phyloP scores from a whole-genome alignment of 1,140 invertebrate genomes.

The Saxidomus purpurata region DNA sequence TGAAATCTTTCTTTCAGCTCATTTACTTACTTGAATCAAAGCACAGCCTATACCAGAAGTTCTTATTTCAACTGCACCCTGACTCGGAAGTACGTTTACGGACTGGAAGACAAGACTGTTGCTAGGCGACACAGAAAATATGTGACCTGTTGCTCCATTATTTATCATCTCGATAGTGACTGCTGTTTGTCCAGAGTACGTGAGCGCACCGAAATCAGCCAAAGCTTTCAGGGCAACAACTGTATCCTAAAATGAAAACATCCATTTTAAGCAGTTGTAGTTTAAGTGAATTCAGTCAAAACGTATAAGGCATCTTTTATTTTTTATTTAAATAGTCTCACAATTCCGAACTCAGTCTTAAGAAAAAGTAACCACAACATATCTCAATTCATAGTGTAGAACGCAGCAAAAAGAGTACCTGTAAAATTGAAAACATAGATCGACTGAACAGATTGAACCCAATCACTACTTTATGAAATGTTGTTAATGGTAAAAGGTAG shows the following conservation, averaged over 20 bases:
- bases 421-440: too few relatives aligned
- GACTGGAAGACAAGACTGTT: slow-evolving; percentile 81
- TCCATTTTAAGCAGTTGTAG: slow-evolving; percentile 5
- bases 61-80: slow-evolving; percentile 67
- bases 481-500: too few relatives aligned
- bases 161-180: slow-evolving; percentile 64
- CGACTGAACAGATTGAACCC: too few relatives aligned
- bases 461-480: too few relatives aligned
- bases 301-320: too few relatives aligned
- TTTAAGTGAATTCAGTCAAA: too few relatives aligned
- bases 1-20: too few relatives aligned
- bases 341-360: too few relatives aligned
- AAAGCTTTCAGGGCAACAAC: slow-evolving; percentile 87
- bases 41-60: slow-evolving; percentile 93
- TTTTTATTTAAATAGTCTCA: too few relatives aligned
- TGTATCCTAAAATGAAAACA: slow-evolving; percentile 83
- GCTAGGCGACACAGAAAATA: slow-evolving; percentile 74
- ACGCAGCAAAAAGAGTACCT: too few relatives aligned
- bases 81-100: slow-evolving; percentile 30
- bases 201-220: slow-evolving; percentile 81
- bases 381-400: too few relatives aligned
- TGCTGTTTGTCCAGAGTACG: slow-evolving; percentile 68
- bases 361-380: too few relatives aligned
- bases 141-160: neutral
- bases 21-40: slow-evolving; percentile 91